Base-by-base conservation (phyloP, 1,140 invertebrate genomes). In the Hirudo medicinalis region DNA sequence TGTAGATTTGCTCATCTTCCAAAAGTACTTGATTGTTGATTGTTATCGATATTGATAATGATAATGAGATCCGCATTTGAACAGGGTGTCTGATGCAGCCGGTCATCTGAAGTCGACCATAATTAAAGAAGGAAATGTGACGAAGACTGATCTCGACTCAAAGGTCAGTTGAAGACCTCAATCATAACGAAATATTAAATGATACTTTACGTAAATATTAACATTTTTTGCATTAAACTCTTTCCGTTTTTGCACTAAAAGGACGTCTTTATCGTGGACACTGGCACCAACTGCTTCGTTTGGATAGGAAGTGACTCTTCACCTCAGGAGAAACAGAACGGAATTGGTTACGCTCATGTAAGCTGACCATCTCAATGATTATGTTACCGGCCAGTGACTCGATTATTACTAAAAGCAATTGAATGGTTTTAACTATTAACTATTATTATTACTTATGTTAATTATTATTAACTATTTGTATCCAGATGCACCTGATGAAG, bases 261-360 rank as follows among this genome's bases (percentile, higher is more conserved):
- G 73, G 73, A 74, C 20, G 73, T 74, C 25, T 74, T 74, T 36
- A 70, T 74, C 19, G 13, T 74, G 3, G 71, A 74, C 53, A 68
- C 55, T n/a, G 73, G 71, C 22, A 55, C 57, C 22, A 19, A 70
- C 27, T 72, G 66, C 32, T 74, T 72, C 54, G 73, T 74, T 22
- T 72, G 71, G 71, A 49, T 72, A 1, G 73, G 73, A 22, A 69
- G 63, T 57, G 68, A 20, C 25, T 70, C 73, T 2, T 74, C 73
- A 0, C 73, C 71, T 19, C 25, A 53, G 13, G 73, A 74, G 67
- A 74, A 74, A 66, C 74, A 72, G 54, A 74, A 72, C n/a, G 71
- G 73, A 40, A 27, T 74, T 13, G 66, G 67, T 63, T 74, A 74
- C 49, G 73, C 71, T 9, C 71, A 72, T 43, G 73, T 74, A 57